A percentile compares a stretch with the other conserved stretches of the same genome.
These are phyloP conservation scores for Dasypogon diadema DNA, from an alignment of 2,888 invertebrate genomes.

Conservation along the genomic window DNA sequence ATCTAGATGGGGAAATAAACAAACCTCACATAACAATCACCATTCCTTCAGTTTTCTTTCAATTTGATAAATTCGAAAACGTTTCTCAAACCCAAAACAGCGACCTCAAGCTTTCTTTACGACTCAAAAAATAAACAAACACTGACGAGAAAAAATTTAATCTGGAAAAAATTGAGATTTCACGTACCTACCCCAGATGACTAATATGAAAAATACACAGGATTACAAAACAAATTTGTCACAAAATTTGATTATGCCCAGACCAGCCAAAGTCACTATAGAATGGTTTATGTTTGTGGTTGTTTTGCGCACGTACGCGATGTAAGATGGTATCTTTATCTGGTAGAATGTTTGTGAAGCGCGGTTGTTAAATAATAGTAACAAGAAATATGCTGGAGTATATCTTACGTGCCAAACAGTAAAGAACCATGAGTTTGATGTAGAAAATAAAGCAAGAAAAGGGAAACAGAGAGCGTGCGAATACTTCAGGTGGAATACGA, in stretches of 20 bases:
- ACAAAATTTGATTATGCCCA: slow-evolving; percentile 60
- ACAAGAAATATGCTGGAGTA: neutral
- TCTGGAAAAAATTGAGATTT: neutral
- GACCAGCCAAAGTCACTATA: too few species aligned
- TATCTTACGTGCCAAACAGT: neutral
- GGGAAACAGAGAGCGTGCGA: neutral
- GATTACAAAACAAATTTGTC: slow-evolving; percentile 61
- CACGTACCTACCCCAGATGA: neutral
- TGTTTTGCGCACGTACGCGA: neutral
- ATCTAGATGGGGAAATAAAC: neutral
- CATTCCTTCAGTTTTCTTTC: neutral
- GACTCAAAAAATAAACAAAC: neutral
- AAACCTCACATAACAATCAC: neutral
- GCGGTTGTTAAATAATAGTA: too few species aligned
- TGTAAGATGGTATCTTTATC: neutral
- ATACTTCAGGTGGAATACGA: slow-evolving; percentile 17
- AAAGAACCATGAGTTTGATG: neutral
- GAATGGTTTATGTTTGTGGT: neutral
- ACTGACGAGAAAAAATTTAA: neutral
- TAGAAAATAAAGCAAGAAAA: neutral
- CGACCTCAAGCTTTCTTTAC: neutral
- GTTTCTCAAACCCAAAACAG: neutral
- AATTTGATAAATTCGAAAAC: slow-evolving; percentile 17
- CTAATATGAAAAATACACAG: slow-evolving; percentile 23
- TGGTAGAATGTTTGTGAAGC: too few species aligned